phyloP scores from a whole-genome alignment of 1,140 invertebrate genomes.

The Ceratina calcarata region DNA sequence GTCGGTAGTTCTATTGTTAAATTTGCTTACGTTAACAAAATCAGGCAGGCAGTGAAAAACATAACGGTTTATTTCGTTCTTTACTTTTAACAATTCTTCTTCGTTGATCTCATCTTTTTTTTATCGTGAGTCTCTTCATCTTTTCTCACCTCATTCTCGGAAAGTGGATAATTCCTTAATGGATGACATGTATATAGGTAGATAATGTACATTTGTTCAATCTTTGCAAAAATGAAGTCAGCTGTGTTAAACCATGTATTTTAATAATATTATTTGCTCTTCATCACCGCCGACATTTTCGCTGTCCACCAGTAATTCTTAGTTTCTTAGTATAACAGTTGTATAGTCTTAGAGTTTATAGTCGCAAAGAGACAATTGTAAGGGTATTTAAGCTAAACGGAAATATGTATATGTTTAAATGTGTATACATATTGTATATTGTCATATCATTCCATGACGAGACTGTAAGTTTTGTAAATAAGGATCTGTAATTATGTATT shows the following conservation, averaged over 20 bases:
- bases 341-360: conserved; percentile 53
- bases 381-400: conserved; percentile 54
- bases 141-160: too few species aligned
- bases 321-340: background rate
- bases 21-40: conserved; percentile 18
- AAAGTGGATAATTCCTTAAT: too few species aligned
- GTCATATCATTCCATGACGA: conserved; percentile 76
- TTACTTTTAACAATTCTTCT: background rate
- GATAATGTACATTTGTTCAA: too few species aligned
- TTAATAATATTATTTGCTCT: too few species aligned
- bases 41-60: background rate
- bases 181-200: too few species aligned
- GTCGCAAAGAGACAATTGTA: conserved; percentile 44
- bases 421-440: conserved; percentile 48
- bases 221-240: background rate
- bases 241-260: background rate
- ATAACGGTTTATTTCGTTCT: conserved; percentile 17
- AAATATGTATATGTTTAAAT: conserved; percentile 42
- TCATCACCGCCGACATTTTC: background rate
- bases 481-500: conserved; percentile 70
- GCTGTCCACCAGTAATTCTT: conserved; percentile 34
- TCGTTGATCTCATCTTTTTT: conserved; percentile 40
- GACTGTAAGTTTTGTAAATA: conserved; percentile 75
- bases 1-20: background rate
- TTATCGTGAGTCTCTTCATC: background rate